These are phyloP conservation scores for Ariolimax columbianus DNA, from an alignment of 2,888 invertebrate species.

Conservation along the genomic window DNA sequence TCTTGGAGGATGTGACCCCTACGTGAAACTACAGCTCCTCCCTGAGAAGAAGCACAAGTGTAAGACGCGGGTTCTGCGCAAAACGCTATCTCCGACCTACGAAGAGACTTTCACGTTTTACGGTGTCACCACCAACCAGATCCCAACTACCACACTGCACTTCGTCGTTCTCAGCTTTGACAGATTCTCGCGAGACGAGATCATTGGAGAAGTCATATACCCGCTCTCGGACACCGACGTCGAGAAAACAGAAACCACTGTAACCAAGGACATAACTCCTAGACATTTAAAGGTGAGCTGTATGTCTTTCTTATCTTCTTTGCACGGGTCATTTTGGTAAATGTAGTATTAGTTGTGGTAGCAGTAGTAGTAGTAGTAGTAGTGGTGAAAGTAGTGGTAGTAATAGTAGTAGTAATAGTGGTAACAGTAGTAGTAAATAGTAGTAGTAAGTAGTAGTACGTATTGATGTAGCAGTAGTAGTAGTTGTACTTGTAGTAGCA, in stretches of 20 bases:
- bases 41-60: constrained; percentile 99
- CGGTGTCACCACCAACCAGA: constrained; percentile 86
- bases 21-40: constrained; percentile 96
- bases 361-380: too few relatives aligned
- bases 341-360: too few relatives aligned
- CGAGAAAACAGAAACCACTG: constrained; percentile 79
- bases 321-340: too few relatives aligned
- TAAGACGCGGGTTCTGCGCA: constrained; percentile 95
- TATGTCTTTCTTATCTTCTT: too few relatives aligned
- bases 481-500: too few relatives aligned
- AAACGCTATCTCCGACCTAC: constrained; percentile 96
- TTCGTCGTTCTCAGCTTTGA: constrained; percentile 85
- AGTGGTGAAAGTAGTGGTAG: background rate
- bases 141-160: constrained; percentile 92
- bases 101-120: constrained; percentile 99
- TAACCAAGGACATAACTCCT: constrained; percentile 91
- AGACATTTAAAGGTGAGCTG: constrained; percentile 90
- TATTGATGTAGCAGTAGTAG: background rate
- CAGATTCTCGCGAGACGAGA: constrained; percentile 97
- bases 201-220: constrained; percentile 97
- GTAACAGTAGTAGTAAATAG: too few relatives aligned
- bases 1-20: constrained; percentile 93
- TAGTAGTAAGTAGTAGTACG: too few relatives aligned
- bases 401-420: background rate
- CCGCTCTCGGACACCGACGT: constrained; percentile 74